phyloP scores from a whole-genome alignment of 2,888 invertebrate genomes.

The Fragum fragum region DNA sequence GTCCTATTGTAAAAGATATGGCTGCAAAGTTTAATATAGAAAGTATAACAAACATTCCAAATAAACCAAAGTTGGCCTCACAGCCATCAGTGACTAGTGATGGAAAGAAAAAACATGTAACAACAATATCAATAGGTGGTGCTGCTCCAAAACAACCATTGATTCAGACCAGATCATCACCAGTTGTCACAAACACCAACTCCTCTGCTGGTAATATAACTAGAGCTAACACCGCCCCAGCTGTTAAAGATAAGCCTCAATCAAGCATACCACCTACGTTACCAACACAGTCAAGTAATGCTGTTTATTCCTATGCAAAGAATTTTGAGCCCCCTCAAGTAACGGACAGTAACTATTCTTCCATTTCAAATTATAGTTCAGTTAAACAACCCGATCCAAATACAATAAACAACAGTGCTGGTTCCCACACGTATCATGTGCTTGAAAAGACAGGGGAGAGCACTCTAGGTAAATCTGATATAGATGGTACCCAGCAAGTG shows the following conservation, averaged over 20 bases:
- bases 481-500: conserved; percentile 4
- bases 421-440: conserved; percentile 11
- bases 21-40: conserved; percentile 32
- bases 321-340: neutral
- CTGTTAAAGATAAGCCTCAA: conserved; percentile 40
- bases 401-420: neutral
- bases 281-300: conserved; percentile 16
- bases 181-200: conserved; percentile 1
- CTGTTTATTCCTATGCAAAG: conserved; percentile 39
- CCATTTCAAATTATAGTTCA: conserved; percentile 36
- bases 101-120: conserved; percentile 37
- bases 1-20: conserved; percentile 21
- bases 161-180: conserved; percentile 38
- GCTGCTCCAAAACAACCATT: conserved; percentile 28
- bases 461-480: neutral
- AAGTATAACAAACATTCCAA: conserved; percentile 51
- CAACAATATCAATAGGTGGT: conserved; percentile 43
- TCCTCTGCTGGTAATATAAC: neutral
- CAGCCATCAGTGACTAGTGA: neutral
- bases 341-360: conserved; percentile 16
- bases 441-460: conserved; percentile 10
- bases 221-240: conserved; percentile 11
- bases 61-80: neutral
- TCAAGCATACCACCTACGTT: conserved; percentile 43
- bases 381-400: conserved; percentile 13